Percentiles rank a stretch among this genome's conserved stretches.
phyloP scores from a whole-genome alignment of 2,797 vertebrate species.

The Rhynchonycteris naso region DNA sequence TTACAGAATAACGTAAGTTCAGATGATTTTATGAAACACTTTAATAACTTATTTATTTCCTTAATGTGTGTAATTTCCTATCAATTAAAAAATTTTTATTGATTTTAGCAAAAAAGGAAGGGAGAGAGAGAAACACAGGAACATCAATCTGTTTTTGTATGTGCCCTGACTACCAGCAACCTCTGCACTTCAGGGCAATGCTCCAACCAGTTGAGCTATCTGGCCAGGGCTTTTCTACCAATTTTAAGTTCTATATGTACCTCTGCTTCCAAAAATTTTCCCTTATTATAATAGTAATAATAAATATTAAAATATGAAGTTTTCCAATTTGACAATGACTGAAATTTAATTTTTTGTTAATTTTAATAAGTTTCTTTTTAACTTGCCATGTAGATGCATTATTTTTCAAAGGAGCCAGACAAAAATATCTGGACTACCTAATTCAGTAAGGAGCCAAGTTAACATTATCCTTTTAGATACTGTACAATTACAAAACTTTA shows the following conservation, averaged over 20 bases:
- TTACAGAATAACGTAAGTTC: not conserved
- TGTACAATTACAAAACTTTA: not conserved
- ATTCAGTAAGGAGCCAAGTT: not conserved
- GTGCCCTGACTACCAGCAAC: no score
- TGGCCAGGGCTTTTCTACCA: not conserved
- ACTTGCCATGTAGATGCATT: not conserved
- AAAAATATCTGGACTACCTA: not conserved
- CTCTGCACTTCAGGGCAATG: no score
- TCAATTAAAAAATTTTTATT: not conserved
- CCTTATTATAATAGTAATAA: not conserved
- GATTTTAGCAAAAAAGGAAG: no score
- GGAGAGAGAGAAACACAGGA: no score
- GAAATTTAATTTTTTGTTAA: not conserved
- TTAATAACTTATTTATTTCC: conserved; percentile 39
- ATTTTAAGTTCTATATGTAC: not conserved
- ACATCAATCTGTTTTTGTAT: no score
- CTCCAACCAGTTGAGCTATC: no score
- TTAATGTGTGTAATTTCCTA: not conserved
- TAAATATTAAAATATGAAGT: not conserved
- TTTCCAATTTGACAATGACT: not conserved
- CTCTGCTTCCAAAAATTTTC: not conserved
- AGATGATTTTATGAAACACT: not conserved
- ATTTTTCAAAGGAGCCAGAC: not conserved
- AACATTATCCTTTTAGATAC: not conserved
- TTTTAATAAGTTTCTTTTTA: conserved; percentile 5